These are phyloP conservation scores for Chaetura pelagica DNA, from an alignment of 2,113 vertebrate species.

Conservation along the genomic window DNA sequence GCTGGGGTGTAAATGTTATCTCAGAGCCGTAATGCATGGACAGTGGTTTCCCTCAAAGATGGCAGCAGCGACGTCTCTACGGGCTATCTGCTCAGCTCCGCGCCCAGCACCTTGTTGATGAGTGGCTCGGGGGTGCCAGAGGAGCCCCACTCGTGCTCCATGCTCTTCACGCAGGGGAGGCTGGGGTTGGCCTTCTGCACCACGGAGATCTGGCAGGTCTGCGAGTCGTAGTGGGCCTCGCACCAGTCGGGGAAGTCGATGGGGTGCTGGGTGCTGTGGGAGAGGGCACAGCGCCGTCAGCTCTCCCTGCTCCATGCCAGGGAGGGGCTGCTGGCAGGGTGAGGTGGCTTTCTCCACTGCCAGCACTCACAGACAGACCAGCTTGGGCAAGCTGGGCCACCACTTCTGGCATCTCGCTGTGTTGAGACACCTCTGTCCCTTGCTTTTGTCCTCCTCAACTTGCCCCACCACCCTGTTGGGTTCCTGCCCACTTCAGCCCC, in stretches of 20 bases:
- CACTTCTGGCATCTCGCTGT: neutral
- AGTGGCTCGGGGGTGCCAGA: conserved; percentile 55
- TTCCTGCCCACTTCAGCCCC: neutral
- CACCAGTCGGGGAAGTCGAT: conserved; percentile 93
- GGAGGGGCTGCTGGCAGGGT: rapidly evolving
- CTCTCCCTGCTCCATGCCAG: rapidly evolving
- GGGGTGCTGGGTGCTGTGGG: conserved; percentile 85
- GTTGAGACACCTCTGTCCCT: neutral
- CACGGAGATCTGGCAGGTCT: conserved; percentile 87
- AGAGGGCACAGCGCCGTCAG: rapidly evolving
- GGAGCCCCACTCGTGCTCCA: conserved; percentile 76
- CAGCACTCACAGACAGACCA: neutral
- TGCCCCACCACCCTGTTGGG: neutral
- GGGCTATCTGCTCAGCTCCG: neutral
- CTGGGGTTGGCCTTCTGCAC: conserved; percentile 86
- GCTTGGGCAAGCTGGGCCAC: neutral
- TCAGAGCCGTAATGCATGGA: conserved; percentile 45
- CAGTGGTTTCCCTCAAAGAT: conserved; percentile 78
- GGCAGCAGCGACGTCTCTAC: conserved; percentile 32
- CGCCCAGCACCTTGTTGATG: neutral
- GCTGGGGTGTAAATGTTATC: conserved; percentile 11
- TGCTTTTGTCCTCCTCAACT: rapidly evolving
- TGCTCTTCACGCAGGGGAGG: conserved; percentile 80
- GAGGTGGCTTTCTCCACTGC: neutral
- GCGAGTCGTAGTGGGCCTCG: conserved; percentile 82